Base-by-base conservation (phyloP, 2,888 invertebrate genomes). In the Tetramorium bicarinatum region DNA sequence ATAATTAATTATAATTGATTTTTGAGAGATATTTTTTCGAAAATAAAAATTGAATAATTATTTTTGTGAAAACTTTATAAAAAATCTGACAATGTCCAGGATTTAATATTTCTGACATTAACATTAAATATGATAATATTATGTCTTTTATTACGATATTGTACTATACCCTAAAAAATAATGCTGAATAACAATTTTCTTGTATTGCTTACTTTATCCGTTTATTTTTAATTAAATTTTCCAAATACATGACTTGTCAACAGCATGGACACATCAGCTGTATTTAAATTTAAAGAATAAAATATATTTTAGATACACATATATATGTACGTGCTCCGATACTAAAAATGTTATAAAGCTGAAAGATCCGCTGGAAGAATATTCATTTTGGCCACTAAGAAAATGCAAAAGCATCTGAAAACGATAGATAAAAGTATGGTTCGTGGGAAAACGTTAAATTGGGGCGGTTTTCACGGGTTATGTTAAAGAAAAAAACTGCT, bases 401-500 rank as follows among this genome's bases (percentile, higher is more conserved):
- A 7, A 25, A 47, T 64, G 8, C 8, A 69, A 49, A 38, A 44
- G 9, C 11, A 29, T 29, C 2, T 44, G 11, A 44, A 56, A 56
- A 44, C 56, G 41, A 13, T n/a, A 64, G 29, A 77, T 15, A 21
- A 49, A n/a, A 54, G 44, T 25, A 15, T 11, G 15, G 21, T 66
- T 34, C 47, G n/a, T 18, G 18, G 13, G 34, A 44, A 41, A 79
- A 56, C 6, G 4, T 67, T 59, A 79, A 44, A 47, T 67, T 69
- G 59, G n/a, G 25, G 6, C 18, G 38, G 59, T 80, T 80, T 69
- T 69, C 21, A 59, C 21, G 21, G 18, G 69, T 80, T 71, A 59
- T 49, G 8, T 25, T 59, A 21, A 79, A 80, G n/a, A 21, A 79
- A 80, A 75, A 80, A 80, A 25, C 79, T 80, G 59, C 59, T 80